phyloP scores from a whole-genome alignment of 2,113 vertebrate genomes.

The Perognathus longimembris region DNA sequence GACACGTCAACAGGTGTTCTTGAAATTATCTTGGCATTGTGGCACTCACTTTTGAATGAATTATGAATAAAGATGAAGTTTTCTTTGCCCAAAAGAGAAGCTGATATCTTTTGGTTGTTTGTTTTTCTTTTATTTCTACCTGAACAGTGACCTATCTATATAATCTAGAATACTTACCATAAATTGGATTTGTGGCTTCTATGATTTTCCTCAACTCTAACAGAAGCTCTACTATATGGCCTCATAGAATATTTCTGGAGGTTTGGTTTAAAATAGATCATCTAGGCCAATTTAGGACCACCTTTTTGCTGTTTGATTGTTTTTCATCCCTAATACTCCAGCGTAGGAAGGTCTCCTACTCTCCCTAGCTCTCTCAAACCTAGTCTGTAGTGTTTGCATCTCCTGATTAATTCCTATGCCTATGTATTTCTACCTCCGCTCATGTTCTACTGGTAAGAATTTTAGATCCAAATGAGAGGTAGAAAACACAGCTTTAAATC shows the following conservation, averaged over 20 bases:
- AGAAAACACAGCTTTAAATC: not conserved
- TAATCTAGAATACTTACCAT: not conserved
- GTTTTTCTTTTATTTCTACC: constrained; percentile 36
- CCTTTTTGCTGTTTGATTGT: not conserved
- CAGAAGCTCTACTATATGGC: not conserved
- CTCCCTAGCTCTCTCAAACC: not conserved
- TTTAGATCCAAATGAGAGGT: constrained; percentile 3
- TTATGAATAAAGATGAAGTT: not conserved
- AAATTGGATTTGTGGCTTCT: not conserved
- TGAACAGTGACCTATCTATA: not conserved
- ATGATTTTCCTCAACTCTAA: not conserved
- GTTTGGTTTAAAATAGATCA: not conserved
- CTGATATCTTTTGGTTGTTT: not conserved
- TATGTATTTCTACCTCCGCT: not conserved
- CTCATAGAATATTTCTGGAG: not conserved
- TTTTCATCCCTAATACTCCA: constrained; percentile 22
- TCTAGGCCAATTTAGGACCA: not conserved
- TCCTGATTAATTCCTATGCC: not conserved
- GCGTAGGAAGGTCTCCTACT: not conserved
- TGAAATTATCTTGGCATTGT: not conserved
- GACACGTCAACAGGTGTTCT: not conserved
- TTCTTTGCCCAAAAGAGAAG: constrained; percentile 7
- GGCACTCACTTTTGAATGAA: not conserved
- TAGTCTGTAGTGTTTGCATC: not conserved
- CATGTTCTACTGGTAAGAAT: not conserved